These are phyloP conservation scores for Acromyrmex echinatior DNA, from an alignment of 1,140 invertebrate genomes.

Conservation along the genomic window DNA sequence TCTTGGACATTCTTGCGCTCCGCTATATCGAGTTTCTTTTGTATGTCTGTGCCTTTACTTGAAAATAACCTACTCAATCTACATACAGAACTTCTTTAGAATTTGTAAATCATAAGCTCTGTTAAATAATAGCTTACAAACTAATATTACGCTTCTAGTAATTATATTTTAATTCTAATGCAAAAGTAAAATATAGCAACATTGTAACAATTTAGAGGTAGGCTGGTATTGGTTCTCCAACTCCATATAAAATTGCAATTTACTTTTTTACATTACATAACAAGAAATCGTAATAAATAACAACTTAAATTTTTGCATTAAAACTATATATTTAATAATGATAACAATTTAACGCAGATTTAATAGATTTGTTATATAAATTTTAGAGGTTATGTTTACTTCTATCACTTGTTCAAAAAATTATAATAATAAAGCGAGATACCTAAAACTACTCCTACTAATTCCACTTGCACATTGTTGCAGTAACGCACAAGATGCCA, in stretches of 20 bases:
- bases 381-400: constrained; percentile 59
- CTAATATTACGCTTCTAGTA: not conserved
- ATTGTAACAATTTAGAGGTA: not conserved
- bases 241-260: not conserved
- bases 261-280: not conserved
- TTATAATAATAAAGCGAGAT: not conserved
- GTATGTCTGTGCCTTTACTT: not conserved
- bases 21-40: not conserved
- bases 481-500: constrained; percentile 58
- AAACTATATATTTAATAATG: not conserved
- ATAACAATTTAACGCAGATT: not conserved
- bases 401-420: not conserved
- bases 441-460: constrained; percentile 30
- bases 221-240: not conserved
- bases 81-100: not conserved
- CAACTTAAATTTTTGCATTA: not conserved
- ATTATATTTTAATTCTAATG: not conserved
- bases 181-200: not conserved
- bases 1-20: not conserved
- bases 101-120: not conserved
- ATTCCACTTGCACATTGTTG: constrained; percentile 37
- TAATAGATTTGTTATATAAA: constrained; percentile 63
- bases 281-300: not conserved
- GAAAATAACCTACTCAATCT: constrained; percentile 37
- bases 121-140: not conserved